Conservation (phyloP, 1,140 invertebrate species). For the Bicyclus anynana region DNA sequence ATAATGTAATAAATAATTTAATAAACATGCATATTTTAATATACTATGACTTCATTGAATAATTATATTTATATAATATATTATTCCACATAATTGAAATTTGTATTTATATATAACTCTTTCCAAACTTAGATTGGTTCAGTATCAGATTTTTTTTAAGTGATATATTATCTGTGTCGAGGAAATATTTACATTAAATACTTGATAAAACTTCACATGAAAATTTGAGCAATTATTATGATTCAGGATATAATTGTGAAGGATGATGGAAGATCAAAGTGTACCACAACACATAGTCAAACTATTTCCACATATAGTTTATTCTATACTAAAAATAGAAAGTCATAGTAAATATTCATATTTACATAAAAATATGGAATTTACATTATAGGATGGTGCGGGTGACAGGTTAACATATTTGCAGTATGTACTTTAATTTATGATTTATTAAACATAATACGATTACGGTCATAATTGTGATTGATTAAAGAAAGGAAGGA, state of each 20-base stretch:
- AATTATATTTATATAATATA: background rate
- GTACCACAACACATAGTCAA: background rate
- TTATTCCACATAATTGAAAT: background rate
- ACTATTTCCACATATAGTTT: too few species aligned
- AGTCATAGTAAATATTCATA: too few species aligned
- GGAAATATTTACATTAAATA: conserved; percentile 17
- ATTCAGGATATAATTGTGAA: background rate
- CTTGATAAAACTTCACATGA: background rate
- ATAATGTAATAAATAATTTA: background rate
- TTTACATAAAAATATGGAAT: too few species aligned
- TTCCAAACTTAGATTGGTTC: background rate
- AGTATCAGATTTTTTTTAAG: background rate
- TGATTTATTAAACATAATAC: too few species aligned
- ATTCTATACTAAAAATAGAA: too few species aligned
- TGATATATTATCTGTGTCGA: background rate
- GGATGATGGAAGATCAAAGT: background rate
- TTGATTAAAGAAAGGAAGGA: too few species aligned
- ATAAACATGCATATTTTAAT: background rate
- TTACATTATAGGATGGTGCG: too few species aligned
- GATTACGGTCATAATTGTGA: too few species aligned
- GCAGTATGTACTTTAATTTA: too few species aligned
- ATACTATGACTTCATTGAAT: background rate
- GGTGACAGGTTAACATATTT: too few species aligned
- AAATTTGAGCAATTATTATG: conserved; percentile 26
- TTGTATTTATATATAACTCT: background rate